These are phyloP conservation scores for Microchirus variegatus DNA, from an alignment of 2,797 vertebrate genomes.

Conservation along the genomic window DNA sequence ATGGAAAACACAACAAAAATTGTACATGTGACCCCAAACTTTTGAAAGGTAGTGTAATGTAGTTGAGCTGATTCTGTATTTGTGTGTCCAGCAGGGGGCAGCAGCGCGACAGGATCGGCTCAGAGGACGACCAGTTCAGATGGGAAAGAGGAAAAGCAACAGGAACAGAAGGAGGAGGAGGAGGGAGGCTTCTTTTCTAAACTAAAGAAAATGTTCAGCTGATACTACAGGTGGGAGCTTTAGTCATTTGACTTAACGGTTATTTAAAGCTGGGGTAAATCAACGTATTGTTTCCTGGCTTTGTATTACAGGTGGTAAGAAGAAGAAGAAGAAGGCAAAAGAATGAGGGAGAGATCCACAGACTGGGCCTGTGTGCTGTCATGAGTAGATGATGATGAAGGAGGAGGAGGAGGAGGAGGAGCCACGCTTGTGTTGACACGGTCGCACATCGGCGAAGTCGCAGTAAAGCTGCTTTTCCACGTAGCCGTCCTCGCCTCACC, in stretches of 20 bases:
- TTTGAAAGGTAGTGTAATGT: too few relatives aligned
- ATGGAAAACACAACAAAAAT: too few relatives aligned
- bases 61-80: not conserved
- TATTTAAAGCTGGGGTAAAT: too few relatives aligned
- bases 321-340: not conserved
- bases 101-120: conserved; percentile 72
- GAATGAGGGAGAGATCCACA: conserved; percentile 8
- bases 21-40: too few relatives aligned
- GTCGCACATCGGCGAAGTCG: conserved; percentile 19
- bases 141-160: conserved; percentile 76
- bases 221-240: conserved; percentile 76
- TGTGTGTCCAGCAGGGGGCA: conserved; percentile 83
- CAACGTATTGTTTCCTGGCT: too few relatives aligned
- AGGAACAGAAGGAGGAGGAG: conserved; percentile 55
- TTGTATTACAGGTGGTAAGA: too few relatives aligned
- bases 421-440: conserved; percentile 24
- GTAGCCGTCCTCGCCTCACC: too few relatives aligned
- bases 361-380: not conserved
- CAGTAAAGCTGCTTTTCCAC: too few relatives aligned
- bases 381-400: too few relatives aligned
- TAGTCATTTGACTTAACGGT: conserved; percentile 3
- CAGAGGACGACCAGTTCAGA: conserved; percentile 79
- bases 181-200: conserved; percentile 91
- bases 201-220: conserved; percentile 95
- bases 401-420: conserved; percentile 7